Evolutionary conservation across 2,113 vertebrate genomes (phyloP), one percentile per base, ranked within the genome.

Genomic region (Ia io): DNA sequence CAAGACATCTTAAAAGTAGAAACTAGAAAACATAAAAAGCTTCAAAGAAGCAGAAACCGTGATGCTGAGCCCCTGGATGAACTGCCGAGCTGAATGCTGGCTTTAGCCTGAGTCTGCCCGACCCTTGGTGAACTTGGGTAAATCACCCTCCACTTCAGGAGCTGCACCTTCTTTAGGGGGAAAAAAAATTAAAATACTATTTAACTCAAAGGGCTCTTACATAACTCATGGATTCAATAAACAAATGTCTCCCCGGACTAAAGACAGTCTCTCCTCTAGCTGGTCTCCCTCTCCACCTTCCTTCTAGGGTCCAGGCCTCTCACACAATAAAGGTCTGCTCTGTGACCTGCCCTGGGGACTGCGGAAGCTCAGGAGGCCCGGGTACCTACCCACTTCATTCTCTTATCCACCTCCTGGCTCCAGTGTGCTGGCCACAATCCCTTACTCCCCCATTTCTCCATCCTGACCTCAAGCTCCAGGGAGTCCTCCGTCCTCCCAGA

Each of bases 1-100:
- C 35, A 42, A 71, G 76, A 69, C 23, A 51, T n/a, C 35, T 87
- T 87, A 65, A 93, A 91, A 83, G 11, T 73, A 69, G 61, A 74
- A 91, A 79, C 25, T 22, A 70, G 74, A 70, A 70, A 40, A 32
- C 32, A 63, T 5, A 32, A 56, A 40, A 76, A 80, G 56, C 42
- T 44, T 93, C 56, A 22, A 35, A 85, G 47, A 5, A 67, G 40
- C 61, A 73, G 47, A 83, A 71, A 76, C 44, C 53, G 23, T 16
- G 17, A 63, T 10, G 7, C 1, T 70, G 44, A 77, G 40, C 3
- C n/a, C 11, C 42, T 71, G 49, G 35, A 30, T 67, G 22, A 70
- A 76, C 16, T 3, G 40, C 8, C 53, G 42, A 74, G n/a, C 16
- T 22, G 40, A 86, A 22, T 2, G 35, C 23, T 22, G 1, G 53